Evolutionary conservation across 2,888 invertebrate species (phyloP), one percentile per base, ranked within the genome.

Genomic region (Epirrhoe alternata): DNA sequence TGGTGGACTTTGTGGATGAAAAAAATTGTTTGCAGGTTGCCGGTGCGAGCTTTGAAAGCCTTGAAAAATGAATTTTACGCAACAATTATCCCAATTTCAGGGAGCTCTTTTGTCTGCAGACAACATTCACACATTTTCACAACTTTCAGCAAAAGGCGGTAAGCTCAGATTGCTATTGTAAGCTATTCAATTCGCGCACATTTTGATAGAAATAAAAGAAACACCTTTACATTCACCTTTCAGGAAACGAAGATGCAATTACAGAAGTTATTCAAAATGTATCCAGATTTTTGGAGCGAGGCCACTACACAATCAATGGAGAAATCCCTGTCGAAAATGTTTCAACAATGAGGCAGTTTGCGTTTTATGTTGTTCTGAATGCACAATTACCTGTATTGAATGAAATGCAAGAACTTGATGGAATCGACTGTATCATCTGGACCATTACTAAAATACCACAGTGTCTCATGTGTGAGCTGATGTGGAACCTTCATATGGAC

Each of bases 171-270:
- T 45, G 2, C 14, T 45, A n/a, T 1, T 6, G 2, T 8, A 35
- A 8, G 3, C 35, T 35, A 7, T 33, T 3, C 24, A 24, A 24
- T 24, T 8, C 35, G 35, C 35, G 8, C 35, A 10, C 38, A 12
- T 42, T 10, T 12, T 3, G 38, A 12, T 42, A 42, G 12, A 12
- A 42, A 3, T 2, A 42, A 33, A 33, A 24, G 24, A 35, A 6
- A 1, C 35, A 8, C n/a, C n/a, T n/a, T 7, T 12, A 12, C 4
- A 6, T 45, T 0, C 14, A 30, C 17, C 42, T 30, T 57, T 51
- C 77, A 93, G 93, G 92, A 2, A 90, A 92, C 80, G 89, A 92
- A 82, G 86, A 88, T 5, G 81, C 85, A 77, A 82, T 92, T 12
- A 71, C 81, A 51, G 78, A 73, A 71, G 77, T 92, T 6, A 66